phyloP scores from a whole-genome alignment of 2,888 invertebrate species.

The Plagodis dolabraria region DNA sequence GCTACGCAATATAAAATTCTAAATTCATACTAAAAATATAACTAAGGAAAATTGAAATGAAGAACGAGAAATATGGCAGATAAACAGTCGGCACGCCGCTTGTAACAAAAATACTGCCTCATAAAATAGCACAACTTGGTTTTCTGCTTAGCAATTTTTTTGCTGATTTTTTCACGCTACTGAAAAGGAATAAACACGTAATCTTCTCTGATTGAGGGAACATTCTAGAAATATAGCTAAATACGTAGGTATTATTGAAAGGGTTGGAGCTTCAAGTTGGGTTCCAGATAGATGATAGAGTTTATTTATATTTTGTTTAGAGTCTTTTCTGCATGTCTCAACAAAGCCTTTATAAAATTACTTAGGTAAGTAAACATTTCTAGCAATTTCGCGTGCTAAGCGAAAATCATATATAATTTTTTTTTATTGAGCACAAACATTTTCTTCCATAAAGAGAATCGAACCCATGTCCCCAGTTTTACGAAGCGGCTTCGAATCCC shows the following conservation, averaged over 20 bases:
- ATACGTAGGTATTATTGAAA: too few relatives aligned
- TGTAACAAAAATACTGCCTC: conserved; percentile 63
- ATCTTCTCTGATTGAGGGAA: conserved; percentile 33
- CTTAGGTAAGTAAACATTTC: too few relatives aligned
- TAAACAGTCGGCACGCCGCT: conserved; percentile 51
- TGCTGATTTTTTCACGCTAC: conserved; percentile 49
- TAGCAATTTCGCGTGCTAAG: too few relatives aligned
- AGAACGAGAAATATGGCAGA: conserved; percentile 62
- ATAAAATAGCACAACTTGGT: conserved; percentile 62
- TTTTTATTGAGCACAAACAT: too few relatives aligned
- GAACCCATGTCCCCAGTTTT: too few relatives aligned
- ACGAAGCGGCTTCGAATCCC: too few relatives aligned
- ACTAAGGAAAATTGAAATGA: conserved; percentile 57
- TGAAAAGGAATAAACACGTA: conserved; percentile 50
- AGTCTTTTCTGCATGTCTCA: not conserved
- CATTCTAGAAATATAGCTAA: not conserved
- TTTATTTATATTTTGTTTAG: not conserved
- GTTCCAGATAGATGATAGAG: not conserved
- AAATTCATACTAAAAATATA: conserved; percentile 24
- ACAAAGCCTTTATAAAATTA: too few relatives aligned
- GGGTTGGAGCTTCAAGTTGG: not conserved
- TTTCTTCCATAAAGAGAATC: too few relatives aligned
- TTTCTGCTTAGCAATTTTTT: conserved; percentile 51
- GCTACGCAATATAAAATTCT: conserved; percentile 6
- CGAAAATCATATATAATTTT: too few relatives aligned